Conservation (phyloP, 2,797 vertebrate genomes). For the Parotocinclus haroldoi region DNA sequence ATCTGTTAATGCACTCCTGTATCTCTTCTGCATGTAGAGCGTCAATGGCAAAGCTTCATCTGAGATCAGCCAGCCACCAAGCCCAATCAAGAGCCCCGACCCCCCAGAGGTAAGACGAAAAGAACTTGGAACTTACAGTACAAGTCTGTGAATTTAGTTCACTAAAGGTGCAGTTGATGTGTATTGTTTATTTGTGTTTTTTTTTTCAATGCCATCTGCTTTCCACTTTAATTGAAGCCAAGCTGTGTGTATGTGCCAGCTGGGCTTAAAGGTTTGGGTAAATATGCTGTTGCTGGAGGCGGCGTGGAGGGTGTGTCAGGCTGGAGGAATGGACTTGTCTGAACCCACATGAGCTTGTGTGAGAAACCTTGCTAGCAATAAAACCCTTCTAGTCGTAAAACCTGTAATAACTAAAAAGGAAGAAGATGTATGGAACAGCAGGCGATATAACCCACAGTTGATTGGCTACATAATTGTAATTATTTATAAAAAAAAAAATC, state of each 20-base stretch:
- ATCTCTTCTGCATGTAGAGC: conserved; percentile 50
- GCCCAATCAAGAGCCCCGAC: conserved; percentile 64
- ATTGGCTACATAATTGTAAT: too few species aligned
- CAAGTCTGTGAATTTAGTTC: not conserved
- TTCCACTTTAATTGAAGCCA: conserved; percentile 3
- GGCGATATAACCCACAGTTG: too few species aligned
- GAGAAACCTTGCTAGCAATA: conserved; percentile 25
- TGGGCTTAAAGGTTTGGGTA: conserved; percentile 11
- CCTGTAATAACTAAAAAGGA: too few species aligned
- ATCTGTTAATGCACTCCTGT: conserved; percentile 9
- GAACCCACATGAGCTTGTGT: conserved; percentile 29
- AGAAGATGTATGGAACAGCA: too few species aligned
- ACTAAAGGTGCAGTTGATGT: not conserved
- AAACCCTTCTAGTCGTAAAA: not conserved
- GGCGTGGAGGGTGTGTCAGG: conserved; percentile 43
- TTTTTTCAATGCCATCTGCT: not conserved
- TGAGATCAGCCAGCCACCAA: conserved; percentile 61
- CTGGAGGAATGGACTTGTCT: conserved; percentile 32
- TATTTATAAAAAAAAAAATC: too few species aligned
- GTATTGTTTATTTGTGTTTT: not conserved
- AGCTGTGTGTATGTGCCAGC: conserved; percentile 16
- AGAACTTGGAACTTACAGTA: not conserved
- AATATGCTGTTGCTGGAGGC: conserved; percentile 33
- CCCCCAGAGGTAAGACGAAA: conserved; percentile 49
- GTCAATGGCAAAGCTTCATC: conserved; percentile 57